Conservation (phyloP, 2,888 invertebrate species). For the Nesidiocoris tenuis region DNA sequence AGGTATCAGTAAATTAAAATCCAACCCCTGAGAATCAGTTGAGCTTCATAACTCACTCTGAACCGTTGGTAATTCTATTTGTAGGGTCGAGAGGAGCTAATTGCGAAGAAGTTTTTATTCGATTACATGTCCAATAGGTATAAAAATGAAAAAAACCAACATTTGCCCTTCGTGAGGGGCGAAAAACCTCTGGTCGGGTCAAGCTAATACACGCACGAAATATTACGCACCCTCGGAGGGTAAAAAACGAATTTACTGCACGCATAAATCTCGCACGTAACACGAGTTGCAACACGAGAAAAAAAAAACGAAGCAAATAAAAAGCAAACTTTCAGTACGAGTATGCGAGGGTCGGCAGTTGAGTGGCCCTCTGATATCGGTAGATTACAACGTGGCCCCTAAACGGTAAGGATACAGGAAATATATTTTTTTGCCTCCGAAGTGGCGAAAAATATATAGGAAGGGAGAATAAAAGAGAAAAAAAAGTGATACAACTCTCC, state of each 20-base stretch:
- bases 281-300: background rate
- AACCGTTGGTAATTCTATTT: no score
- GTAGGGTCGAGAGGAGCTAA: no score
- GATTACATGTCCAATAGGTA: no score
- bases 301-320: background rate
- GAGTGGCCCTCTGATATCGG: background rate
- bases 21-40: no score
- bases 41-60: no score
- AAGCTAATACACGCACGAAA: background rate
- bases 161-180: background rate
- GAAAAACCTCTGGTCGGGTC: background rate
- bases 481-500: background rate
- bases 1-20: no score
- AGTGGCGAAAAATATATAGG: background rate
- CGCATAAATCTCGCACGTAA: background rate
- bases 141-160: background rate
- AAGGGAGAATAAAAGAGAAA: background rate
- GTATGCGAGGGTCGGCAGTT: background rate
- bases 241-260: background rate
- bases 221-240: background rate
- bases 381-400: background rate
- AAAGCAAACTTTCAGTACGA: background rate
- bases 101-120: no score
- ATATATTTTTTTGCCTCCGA: background rate
- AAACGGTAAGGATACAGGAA: background rate